Evolutionary conservation across 2,888 invertebrate species (phyloP).

Genomic region (Chrysopilus asiliformis): DNA sequence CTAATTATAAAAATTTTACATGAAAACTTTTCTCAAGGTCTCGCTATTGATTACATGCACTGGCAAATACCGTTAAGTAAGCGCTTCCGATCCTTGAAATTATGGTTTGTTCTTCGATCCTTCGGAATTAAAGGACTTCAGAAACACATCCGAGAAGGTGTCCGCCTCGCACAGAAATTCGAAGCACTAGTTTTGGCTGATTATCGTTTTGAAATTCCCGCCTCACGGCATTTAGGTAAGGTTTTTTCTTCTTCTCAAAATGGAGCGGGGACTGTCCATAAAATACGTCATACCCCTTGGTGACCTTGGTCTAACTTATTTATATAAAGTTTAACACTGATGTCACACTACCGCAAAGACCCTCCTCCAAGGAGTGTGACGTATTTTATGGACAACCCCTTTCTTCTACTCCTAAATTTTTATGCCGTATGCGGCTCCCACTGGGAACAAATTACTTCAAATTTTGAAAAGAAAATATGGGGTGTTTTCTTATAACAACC

Average conservation of each 20-base stretch:
- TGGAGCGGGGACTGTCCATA: not conserved
- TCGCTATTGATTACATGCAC: slow-evolving; percentile 95
- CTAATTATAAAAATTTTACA: not conserved
- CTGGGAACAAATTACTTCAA: too few species aligned
- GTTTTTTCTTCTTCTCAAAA: not conserved
- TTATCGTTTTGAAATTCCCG: slow-evolving; percentile 79
- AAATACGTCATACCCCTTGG: slow-evolving; percentile 1
- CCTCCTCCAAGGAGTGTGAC: too few species aligned
- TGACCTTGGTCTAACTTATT: not conserved
- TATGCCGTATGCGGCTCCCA: too few species aligned
- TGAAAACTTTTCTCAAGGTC: slow-evolving; percentile 48
- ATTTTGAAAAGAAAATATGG: too few species aligned
- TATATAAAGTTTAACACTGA: not conserved
- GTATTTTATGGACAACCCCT: too few species aligned
- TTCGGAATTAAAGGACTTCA: slow-evolving; percentile 85
- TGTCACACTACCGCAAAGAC: not conserved
- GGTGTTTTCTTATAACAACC: too few species aligned
- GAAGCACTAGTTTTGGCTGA: slow-evolving; percentile 76
- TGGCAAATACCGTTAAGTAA: slow-evolving; percentile 96
- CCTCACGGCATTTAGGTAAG: slow-evolving; percentile 55
- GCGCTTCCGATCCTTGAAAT: slow-evolving; percentile 80
- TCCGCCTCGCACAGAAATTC: slow-evolving; percentile 79
- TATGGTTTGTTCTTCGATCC: slow-evolving; percentile 94
- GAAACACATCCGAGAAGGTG: slow-evolving; percentile 83
- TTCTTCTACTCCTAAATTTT: too few species aligned